Evolutionary conservation across 2,113 vertebrate genomes (phyloP).

Genomic region (Cyprinus carpio): DNA sequence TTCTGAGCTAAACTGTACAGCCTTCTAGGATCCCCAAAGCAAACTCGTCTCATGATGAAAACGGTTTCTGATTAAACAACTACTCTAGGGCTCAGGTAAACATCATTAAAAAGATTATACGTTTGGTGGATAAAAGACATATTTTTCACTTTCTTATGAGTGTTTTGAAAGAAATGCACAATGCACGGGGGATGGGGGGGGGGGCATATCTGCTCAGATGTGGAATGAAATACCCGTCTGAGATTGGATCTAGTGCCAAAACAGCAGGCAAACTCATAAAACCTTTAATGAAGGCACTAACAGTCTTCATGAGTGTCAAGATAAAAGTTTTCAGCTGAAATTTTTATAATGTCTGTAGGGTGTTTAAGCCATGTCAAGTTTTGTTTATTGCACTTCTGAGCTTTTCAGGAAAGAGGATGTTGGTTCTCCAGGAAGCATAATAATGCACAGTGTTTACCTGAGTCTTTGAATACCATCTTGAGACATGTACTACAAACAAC

Average conservation of each 20-base stretch:
- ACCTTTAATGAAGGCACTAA: constrained; percentile 21
- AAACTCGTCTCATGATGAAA: not conserved
- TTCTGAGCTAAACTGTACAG: not conserved
- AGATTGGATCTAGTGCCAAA: not conserved
- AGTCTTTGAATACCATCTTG: not conserved
- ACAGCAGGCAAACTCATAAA: constrained; percentile 9
- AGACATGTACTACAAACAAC: not conserved
- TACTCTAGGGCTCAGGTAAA: not conserved
- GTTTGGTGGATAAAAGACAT: not conserved
- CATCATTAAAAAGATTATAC: not conserved
- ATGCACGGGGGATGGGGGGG: not conserved
- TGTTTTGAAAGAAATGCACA: not conserved
- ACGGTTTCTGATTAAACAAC: not conserved
- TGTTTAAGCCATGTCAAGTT: constrained; percentile 8
- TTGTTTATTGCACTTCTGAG: constrained; percentile 32
- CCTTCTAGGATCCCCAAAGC: not conserved
- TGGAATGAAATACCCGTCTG: not conserved
- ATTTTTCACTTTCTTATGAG: not conserved
- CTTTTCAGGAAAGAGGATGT: not conserved
- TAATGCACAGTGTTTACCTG: not conserved
- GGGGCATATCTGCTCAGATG: not conserved
- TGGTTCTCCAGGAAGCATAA: not conserved
- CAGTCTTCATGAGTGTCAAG: not conserved
- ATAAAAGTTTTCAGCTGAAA: constrained; percentile 21
- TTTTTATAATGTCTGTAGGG: constrained; percentile 28